Base-by-base conservation (phyloP, 2,888 invertebrate species). In the Cheilosia scutellata region DNA sequence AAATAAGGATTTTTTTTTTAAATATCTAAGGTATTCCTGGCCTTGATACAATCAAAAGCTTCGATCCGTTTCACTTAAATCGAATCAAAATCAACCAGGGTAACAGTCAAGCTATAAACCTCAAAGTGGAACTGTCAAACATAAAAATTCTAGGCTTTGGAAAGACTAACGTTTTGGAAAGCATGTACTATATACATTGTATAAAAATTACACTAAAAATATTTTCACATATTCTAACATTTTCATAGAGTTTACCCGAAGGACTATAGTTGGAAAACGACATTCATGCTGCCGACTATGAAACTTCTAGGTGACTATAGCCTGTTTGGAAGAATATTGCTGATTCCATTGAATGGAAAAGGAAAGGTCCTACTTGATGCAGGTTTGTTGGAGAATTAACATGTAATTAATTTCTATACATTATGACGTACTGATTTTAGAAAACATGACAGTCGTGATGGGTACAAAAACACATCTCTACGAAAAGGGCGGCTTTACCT, bases 341-440 rank as follows among this genome's bases (percentile, higher is more conserved):
- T 96, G 16, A 95, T 96, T 88, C 95, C 96, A 4, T 91, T 96
- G 58, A 94, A 95, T 87, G 96, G 96, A 11, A 93, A 94, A 79
- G 96, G 96, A 6, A 92, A 93, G 71, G 95, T 95, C 89, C 95
- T 95, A 94, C 95, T 96, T 89, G 95, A 96, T 90, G 95, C 95
- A 84, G 94, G 95, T 95, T 92, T 60, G 16, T 0, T 16, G 11
- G 7, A 0, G 11, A 9, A 2, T 3, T 4, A 20, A 40, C n/a
- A 6, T 37, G 9, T 5, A 9, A 2, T 47, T 9, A 5, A 44
- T 4, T 29, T 42, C 5, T 6, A 53, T n/a, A 16, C 7, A 5
- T 33, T 42, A 27, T 62, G 5, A 53, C 2, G 5, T 7, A 9
- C 27, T 77, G 6, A 37, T 75, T 79, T 42, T 33, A 95, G 95